These are phyloP conservation scores for Aphyosemion australe DNA, from an alignment of 2,113 vertebrate species.

Conservation along the genomic window DNA sequence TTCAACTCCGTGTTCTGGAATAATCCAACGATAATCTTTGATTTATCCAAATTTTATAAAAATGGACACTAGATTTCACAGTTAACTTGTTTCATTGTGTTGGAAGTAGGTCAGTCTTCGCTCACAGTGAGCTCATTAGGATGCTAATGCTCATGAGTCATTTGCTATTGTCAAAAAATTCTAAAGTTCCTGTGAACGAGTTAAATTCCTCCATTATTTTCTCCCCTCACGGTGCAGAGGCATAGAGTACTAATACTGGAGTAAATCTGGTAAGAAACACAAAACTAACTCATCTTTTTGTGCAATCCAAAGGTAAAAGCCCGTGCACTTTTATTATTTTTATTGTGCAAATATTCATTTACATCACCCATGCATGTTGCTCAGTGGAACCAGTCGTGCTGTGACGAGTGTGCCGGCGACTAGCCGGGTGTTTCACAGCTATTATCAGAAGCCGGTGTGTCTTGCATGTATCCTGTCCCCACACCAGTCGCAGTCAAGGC, in stretches of 20 bases:
- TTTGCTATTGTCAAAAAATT: slow-evolving; percentile 58
- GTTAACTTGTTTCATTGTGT: slow-evolving; percentile 59
- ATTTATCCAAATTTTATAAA: too few species aligned
- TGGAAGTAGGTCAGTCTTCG: slow-evolving; percentile 64
- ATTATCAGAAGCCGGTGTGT: slow-evolving; percentile 38
- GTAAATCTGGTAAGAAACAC: too few species aligned
- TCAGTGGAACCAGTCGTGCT: slow-evolving; percentile 12
- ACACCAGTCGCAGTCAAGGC: slow-evolving; percentile 36
- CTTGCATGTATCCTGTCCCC: slow-evolving; percentile 42
- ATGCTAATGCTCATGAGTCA: slow-evolving; percentile 58
- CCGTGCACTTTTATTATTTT: too few species aligned
- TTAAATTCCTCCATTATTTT: slow-evolving; percentile 23
- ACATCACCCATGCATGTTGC: slow-evolving; percentile 39
- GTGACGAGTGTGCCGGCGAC: slow-evolving; percentile 28
- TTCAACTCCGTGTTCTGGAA: too few species aligned
- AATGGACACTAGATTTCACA: slow-evolving; percentile 5
- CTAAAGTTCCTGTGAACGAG: slow-evolving; percentile 47
- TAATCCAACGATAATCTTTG: too few species aligned
- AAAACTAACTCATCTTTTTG: too few species aligned
- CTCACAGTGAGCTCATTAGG: slow-evolving; percentile 54
- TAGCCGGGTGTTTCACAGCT: slow-evolving; percentile 38
- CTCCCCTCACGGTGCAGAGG: too few species aligned
- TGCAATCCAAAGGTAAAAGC: too few species aligned
- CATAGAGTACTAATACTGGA: too few species aligned
- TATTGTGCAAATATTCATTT: not conserved